Evolutionary conservation across 2,797 vertebrate species (phyloP).

Genomic region (Fundulus diaphanus): DNA sequence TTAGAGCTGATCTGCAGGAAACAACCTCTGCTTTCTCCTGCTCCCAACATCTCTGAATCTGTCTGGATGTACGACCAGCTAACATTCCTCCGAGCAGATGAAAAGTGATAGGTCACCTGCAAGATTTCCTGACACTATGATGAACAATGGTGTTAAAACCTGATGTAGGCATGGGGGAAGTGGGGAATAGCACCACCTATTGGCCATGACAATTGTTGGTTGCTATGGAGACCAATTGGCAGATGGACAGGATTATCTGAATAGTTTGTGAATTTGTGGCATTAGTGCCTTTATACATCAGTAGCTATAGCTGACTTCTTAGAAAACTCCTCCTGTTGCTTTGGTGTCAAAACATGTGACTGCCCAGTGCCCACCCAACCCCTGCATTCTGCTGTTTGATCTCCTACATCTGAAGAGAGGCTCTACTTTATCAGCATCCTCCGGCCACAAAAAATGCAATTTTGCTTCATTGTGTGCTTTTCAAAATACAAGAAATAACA

Average conservation of each 20-base stretch:
- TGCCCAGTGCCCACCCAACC: too few species aligned
- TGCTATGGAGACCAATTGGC: too few species aligned
- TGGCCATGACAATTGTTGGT: too few species aligned
- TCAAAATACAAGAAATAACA: not conserved
- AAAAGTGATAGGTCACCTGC: too few species aligned
- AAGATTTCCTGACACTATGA: too few species aligned
- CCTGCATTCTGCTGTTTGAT: too few species aligned
- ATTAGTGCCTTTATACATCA: not conserved
- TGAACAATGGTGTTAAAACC: too few species aligned
- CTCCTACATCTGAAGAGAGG: not conserved
- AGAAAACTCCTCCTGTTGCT: not conserved
- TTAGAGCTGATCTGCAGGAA: slow-evolving; percentile 1
- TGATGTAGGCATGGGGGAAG: too few species aligned
- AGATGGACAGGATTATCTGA: not conserved
- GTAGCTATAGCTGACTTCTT: not conserved
- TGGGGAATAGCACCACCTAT: too few species aligned
- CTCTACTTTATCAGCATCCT: not conserved
- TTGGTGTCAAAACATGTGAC: too few species aligned
- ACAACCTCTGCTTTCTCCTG: not conserved
- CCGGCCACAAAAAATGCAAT: not conserved
- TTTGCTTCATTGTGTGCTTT: not conserved
- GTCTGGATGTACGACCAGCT: too few species aligned
- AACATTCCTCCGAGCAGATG: too few species aligned
- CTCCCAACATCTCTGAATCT: not conserved
- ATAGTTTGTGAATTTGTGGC: not conserved